Evolutionary conservation across 1,140 invertebrate species (phyloP), one percentile per base, ranked within the genome.

Genomic region (Ostrea edulis): DNA sequence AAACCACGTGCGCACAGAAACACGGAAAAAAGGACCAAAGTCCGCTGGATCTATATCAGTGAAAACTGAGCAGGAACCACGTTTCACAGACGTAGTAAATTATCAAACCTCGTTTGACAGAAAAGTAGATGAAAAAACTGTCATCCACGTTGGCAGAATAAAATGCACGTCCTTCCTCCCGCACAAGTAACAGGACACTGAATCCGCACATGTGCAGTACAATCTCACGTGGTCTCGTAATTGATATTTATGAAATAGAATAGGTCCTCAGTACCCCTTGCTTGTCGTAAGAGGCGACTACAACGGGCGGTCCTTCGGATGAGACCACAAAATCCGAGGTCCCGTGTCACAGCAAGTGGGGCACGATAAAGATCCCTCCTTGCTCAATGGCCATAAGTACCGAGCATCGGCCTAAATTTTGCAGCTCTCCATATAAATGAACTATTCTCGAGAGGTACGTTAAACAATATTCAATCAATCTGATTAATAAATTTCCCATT

Each of bases 141-240:
- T 25, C 22, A 71, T 25, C 65, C n/a, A 71, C 65, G 65, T 71
- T 71, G 2, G 25, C 1, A 25, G 25, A 25, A 29, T 20, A 5
- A n/a, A 11, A 29, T 9, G 12, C 11, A 22, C n/a, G 3, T 55
- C 3, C 11, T 9, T 55, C n/a, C 8, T 71, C 1, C 65, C 11
- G 12, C n/a, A 25, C 65, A 8, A 71, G 25, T 29, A n/a, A 8
- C n/a, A 71, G 25, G 2, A 71, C n/a, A 71, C 65, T 25, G n/a
- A 22, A 25, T 71, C 25, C 65, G 65, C 65, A 71, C 65, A 71
- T 7, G 65, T 22, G 65, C 65, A 71, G 65, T 25, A 71, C 65
- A 71, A 22, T 71, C 65, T 71, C 65, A 71, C 25, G n/a, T 71
- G 65, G 65, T 71, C 65, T 71, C 65, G 62, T 65, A 25, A 68